A percentile compares a stretch with the other conserved stretches of the same genome.
phyloP scores from a whole-genome alignment of 2,888 invertebrate species.

The Coelopa pilipes region DNA sequence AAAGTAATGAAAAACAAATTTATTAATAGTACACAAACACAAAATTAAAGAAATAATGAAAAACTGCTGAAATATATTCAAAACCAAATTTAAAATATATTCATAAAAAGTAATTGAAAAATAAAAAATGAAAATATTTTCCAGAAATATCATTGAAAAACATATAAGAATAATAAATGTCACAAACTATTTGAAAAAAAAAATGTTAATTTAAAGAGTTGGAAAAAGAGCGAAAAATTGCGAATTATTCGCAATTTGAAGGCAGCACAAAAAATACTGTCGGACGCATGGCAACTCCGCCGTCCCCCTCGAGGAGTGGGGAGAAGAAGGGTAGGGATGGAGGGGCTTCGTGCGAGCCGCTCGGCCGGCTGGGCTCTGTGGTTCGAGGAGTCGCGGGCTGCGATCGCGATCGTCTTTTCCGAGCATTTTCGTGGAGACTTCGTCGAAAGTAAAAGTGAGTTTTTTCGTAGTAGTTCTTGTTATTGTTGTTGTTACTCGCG shows the following conservation, averaged over 20 bases:
- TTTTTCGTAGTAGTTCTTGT: slow-evolving; percentile 16
- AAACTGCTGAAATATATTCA: too few species aligned
- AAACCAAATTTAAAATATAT: too few species aligned
- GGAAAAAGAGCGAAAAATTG: not conserved
- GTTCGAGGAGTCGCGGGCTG: not conserved
- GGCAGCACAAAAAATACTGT: not conserved
- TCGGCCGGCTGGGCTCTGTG: not conserved
- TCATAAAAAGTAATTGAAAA: too few species aligned
- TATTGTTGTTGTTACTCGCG: slow-evolving; percentile 12
- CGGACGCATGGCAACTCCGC: not conserved
- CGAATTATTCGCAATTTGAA: not conserved
- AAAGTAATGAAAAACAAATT: too few species aligned
- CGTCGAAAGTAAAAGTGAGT: slow-evolving; percentile 33
- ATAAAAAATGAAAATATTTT: too few species aligned
- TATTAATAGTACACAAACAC: too few species aligned
- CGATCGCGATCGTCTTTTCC: slow-evolving; percentile 25
- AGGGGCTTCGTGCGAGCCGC: not conserved
- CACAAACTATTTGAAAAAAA: too few species aligned
- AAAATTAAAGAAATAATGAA: too few species aligned
- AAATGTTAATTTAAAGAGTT: too few species aligned
- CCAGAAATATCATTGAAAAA: too few species aligned
- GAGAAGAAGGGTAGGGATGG: not conserved
- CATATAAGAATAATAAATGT: too few species aligned
- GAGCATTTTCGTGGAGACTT: slow-evolving; percentile 32
- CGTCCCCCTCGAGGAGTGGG: not conserved